phyloP scores from a whole-genome alignment of 2,888 invertebrate genomes.

The Epirrita christyi region DNA sequence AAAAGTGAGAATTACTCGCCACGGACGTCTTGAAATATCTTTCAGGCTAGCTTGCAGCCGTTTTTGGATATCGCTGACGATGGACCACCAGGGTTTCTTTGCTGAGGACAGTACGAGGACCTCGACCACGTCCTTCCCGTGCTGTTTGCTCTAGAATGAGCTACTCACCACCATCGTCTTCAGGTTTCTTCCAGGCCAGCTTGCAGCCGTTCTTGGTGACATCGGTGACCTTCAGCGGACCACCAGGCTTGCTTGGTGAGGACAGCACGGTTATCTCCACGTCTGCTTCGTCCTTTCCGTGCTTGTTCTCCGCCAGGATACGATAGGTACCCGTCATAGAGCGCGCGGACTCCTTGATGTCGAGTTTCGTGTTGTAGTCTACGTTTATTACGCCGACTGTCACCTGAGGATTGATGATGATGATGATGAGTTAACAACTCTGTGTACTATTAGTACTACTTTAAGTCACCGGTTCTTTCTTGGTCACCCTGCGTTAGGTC shows the following conservation, averaged over 20 bases:
- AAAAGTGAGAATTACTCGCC: conserved; percentile 76
- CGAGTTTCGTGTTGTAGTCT: conserved; percentile 95
- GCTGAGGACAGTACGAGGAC: conserved; percentile 94
- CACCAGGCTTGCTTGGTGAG: conserved; percentile 94
- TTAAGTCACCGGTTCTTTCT: too few species aligned
- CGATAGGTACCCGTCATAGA: conserved; percentile 96
- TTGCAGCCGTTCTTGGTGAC: conserved; percentile 96
- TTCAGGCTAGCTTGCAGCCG: conserved; percentile 96
- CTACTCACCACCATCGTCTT: conserved; percentile 93
- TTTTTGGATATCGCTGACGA: conserved; percentile 94
- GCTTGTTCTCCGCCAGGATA: conserved; percentile 95
- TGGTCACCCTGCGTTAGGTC: too few species aligned
- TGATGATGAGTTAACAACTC: too few species aligned
- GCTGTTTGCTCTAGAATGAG: conserved; percentile 51
- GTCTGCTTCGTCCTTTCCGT: conserved; percentile 96
- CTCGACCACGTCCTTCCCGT: conserved; percentile 97
- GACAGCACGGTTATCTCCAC: conserved; percentile 95
- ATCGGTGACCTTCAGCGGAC: conserved; percentile 94
- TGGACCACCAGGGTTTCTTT: conserved; percentile 95
- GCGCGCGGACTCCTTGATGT: conserved; percentile 90
- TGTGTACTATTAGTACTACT: too few species aligned
- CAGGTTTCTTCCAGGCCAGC: conserved; percentile 96
- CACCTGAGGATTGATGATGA: conserved; percentile 61
- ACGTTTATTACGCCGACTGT: conserved; percentile 92
- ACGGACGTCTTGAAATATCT: conserved; percentile 97